These are phyloP conservation scores for Standfussiana lucernea DNA, from an alignment of 2,888 invertebrate species.

Conservation along the genomic window DNA sequence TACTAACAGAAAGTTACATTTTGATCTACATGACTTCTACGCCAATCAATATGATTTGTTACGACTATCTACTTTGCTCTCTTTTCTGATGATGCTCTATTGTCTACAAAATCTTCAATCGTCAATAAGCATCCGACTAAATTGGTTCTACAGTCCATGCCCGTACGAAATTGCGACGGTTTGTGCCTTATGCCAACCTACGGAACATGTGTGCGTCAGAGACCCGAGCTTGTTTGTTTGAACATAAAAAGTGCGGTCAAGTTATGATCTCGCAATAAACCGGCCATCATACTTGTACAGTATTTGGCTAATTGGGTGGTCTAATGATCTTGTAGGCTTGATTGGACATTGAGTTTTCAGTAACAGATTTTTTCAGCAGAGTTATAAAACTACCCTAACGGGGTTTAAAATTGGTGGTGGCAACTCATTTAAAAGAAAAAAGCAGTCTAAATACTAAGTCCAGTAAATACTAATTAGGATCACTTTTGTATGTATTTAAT, in stretches of 20 bases:
- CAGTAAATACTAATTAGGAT: background rate
- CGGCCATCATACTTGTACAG: constrained; percentile 70
- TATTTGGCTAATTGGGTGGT: constrained; percentile 76
- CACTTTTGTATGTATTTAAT: background rate
- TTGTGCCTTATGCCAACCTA: background rate
- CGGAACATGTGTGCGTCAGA: constrained; percentile 41
- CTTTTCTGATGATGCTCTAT: background rate
- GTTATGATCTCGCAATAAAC: constrained; percentile 68
- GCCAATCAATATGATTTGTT: constrained; percentile 6
- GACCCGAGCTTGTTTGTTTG: constrained; percentile 71
- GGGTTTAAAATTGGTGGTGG: background rate
- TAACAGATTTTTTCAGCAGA: no score
- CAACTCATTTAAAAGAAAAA: background rate
- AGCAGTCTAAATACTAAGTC: no score
- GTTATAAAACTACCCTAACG: background rate
- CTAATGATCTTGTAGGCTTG: constrained; percentile 37
- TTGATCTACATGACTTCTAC: constrained; percentile 15
- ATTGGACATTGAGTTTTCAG: background rate
- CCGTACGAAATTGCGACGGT: background rate
- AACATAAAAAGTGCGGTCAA: constrained; percentile 82
- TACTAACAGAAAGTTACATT: constrained; percentile 24
- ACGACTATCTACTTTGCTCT: background rate
- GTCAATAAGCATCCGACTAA: background rate
- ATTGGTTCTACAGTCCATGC: background rate
- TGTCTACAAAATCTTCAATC: background rate